Percentiles rank a stretch among this genome's conserved stretches.
Conservation (phyloP, 2,888 invertebrate species). For the Drosophila nigricruria region DNA sequence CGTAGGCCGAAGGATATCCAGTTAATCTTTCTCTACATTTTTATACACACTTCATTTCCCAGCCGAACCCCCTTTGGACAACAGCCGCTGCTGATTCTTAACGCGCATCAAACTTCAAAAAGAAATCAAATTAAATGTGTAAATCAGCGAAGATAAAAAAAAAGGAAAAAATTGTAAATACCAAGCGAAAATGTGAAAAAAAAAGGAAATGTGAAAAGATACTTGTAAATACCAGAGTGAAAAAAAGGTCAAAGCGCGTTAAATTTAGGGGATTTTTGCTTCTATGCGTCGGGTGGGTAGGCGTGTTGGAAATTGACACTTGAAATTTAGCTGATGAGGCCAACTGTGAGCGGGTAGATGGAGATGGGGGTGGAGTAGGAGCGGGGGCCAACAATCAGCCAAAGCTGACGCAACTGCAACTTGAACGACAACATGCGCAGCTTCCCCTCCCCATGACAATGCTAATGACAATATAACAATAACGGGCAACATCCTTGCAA, state of each 20-base stretch:
- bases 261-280: constrained; percentile 68
- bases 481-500: constrained; percentile 66
- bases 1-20: background rate
- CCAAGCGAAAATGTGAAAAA: constrained; percentile 25
- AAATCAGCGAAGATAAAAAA: constrained; percentile 68
- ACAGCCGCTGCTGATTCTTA: constrained; percentile 29
- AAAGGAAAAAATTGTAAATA: constrained; percentile 40
- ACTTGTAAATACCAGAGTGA: constrained; percentile 58
- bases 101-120: constrained; percentile 75
- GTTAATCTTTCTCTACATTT: background rate
- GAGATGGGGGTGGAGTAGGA: background rate
- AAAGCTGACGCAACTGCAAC: constrained; percentile 67
- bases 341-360: background rate
- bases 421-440: constrained; percentile 9
- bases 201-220: constrained; percentile 55
- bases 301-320: constrained; percentile 78
- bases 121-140: constrained; percentile 80
- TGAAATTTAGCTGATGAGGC: constrained; percentile 56
- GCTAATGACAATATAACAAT: constrained; percentile 77
- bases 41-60: background rate
- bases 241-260: constrained; percentile 76
- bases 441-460: constrained; percentile 16
- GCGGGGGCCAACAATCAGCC: constrained; percentile 72
- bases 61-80: constrained; percentile 11
- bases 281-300: constrained; percentile 52